Percentiles rank a stretch among this genome's conserved stretches.
phyloP scores from a whole-genome alignment of 2,113 vertebrate species.

The Myrmecophaga tridactyla region DNA sequence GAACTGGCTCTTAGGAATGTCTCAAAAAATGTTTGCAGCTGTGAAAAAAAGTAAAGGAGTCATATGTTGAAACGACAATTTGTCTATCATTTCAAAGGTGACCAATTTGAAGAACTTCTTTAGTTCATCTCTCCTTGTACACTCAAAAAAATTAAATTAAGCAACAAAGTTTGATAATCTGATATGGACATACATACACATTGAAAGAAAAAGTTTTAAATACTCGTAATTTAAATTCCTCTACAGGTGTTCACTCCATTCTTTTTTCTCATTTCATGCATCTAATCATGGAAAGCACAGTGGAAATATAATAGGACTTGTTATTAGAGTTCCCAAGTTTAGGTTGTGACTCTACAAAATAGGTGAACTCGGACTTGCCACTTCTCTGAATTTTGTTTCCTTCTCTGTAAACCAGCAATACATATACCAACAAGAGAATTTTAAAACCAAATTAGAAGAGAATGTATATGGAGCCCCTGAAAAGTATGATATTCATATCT shows the following conservation, averaged over 20 bases:
- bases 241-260: not conserved
- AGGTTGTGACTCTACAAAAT: not conserved
- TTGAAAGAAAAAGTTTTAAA: not conserved
- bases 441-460: not conserved
- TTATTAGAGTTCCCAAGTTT: not conserved
- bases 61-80: not conserved
- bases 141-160: not conserved
- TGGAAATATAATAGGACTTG: not conserved
- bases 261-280: not conserved
- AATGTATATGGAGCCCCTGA: not conserved
- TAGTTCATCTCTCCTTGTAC: not conserved
- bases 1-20: constrained; percentile 83
- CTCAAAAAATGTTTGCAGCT: constrained; percentile 91
- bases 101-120: not conserved
- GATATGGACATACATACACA: not conserved
- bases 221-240: not conserved
- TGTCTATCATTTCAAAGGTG: not conserved
- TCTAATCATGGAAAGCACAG: not conserved
- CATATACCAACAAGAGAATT: not conserved
- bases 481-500: constrained; percentile 17
- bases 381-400: not conserved
- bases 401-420: not conserved
- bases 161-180: not conserved
- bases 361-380: not conserved
- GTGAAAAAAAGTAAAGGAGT: constrained; percentile 65